Evolutionary conservation across 2,797 vertebrate genomes (phyloP), one percentile per base, ranked within the genome.

Genomic region (Clarias fuscus): DNA sequence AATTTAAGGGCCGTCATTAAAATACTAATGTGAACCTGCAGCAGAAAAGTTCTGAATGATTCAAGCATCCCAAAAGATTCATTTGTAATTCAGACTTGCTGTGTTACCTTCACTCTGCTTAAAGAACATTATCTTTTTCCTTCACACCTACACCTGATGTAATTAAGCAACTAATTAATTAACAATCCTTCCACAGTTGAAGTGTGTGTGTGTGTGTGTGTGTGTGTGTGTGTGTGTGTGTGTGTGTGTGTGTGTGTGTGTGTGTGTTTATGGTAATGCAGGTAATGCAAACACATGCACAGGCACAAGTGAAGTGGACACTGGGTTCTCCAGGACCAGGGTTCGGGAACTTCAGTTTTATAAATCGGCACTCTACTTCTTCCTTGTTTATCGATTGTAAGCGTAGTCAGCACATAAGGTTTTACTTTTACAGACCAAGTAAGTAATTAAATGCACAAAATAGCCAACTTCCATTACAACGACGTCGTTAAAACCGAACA

Each of bases 401-500:
- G 20, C 15, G 20, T 20, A 71, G 22, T 30, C 22, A 27, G 27
- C 20, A 61, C 82, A 72, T 73, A 58, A 61, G 68, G 67, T 83
- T 83, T 83, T 72, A 72, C 56, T 59, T 72, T 61, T n/a, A n/a
- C 33, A 6, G 27, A 37, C 76, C 37, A 8, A 62, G 68, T 61
- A 20, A 62, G 68, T 73, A 59, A 83, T 72, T 72, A 83, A 83
- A 71, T 61, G 20, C 82, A 71, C 53, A 10, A 61, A 58, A 83
- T 14, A 17, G 56, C 30, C 68, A 43, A 72, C 82, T 72, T 72
- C 20, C 67, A 83, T 83, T 83, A 61, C 68, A 83, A 18, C 68
- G 40, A 3, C 15, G 7, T 14, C 20, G 62, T 53, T 82, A 53
- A 67, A 82, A 20, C 14, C 0, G 13, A 83, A 72, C 68, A 58